phyloP scores from a whole-genome alignment of 2,113 vertebrate genomes.

The Myanophis thanlyinensis region DNA sequence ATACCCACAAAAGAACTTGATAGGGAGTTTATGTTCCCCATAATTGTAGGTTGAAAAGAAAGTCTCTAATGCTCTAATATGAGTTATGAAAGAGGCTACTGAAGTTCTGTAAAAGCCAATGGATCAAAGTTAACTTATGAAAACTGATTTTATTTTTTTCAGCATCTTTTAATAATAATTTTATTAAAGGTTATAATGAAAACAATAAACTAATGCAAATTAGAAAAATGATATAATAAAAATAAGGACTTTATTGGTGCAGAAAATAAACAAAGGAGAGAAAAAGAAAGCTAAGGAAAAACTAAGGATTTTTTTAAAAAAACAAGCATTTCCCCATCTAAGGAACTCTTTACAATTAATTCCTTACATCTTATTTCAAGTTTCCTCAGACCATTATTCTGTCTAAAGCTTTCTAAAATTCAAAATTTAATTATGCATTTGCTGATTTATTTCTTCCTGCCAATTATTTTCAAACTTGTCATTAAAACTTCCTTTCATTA shows the following conservation, averaged over 20 bases:
- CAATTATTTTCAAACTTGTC: background rate
- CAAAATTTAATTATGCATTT: background rate
- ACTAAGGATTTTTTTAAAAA: background rate
- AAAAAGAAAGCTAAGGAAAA: background rate
- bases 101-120: background rate
- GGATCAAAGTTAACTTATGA: background rate
- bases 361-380: background rate
- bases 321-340: background rate
- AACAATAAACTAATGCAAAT: background rate
- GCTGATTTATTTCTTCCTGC: background rate
- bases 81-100: background rate
- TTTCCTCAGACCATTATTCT: background rate
- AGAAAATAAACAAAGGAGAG: background rate
- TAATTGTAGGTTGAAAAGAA: background rate
- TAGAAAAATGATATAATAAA: background rate
- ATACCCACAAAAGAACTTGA: background rate
- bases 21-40: background rate
- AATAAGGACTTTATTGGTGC: background rate
- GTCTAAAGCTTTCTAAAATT: background rate
- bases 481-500: background rate
- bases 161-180: background rate
- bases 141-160: background rate
- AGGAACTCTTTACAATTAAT: background rate
- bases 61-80: background rate
- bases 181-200: background rate